Evolutionary conservation across 2,113 vertebrate genomes (phyloP).

Genomic region (Oostethus manadensis): DNA sequence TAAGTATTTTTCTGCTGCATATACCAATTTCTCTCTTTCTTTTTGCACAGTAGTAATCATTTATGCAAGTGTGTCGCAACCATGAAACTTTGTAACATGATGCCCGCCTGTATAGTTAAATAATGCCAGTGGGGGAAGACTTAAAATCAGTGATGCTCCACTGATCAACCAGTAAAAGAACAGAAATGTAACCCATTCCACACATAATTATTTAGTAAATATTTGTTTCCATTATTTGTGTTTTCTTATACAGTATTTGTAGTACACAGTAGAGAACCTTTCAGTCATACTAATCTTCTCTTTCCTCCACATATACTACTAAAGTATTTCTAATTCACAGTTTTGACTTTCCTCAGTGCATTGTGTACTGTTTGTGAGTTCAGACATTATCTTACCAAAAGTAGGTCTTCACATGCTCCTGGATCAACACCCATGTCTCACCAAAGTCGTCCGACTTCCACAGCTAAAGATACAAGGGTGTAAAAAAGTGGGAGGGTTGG

Average conservation of each 20-base stretch:
- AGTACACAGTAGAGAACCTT: not conserved
- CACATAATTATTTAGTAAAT: too few species aligned
- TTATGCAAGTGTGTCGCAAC: too few species aligned
- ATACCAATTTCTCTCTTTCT: too few species aligned
- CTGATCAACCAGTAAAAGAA: too few species aligned
- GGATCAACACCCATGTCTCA: slow-evolving; percentile 96
- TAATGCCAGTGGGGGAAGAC: too few species aligned
- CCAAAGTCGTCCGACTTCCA: slow-evolving; percentile 99
- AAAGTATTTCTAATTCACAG: slow-evolving; percentile 3
- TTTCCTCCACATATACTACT: not conserved
- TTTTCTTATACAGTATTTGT: too few species aligned
- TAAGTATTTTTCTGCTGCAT: too few species aligned
- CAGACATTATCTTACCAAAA: slow-evolving; percentile 79
- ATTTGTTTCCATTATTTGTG: not conserved
- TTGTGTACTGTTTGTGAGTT: slow-evolving; percentile 1
- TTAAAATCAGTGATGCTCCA: too few species aligned
- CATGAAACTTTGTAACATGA: too few species aligned
- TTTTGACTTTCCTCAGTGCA: not conserved
- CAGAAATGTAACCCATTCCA: too few species aligned
- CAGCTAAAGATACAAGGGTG: slow-evolving; percentile 70
- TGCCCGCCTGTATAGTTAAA: too few species aligned
- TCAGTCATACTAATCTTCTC: not conserved
- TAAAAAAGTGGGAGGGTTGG: slow-evolving; percentile 4
- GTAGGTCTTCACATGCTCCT: slow-evolving; percentile 94
- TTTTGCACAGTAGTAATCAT: too few species aligned